Conservation (phyloP, 2,113 vertebrate species). For the Phylloscopus trochiloides region DNA sequence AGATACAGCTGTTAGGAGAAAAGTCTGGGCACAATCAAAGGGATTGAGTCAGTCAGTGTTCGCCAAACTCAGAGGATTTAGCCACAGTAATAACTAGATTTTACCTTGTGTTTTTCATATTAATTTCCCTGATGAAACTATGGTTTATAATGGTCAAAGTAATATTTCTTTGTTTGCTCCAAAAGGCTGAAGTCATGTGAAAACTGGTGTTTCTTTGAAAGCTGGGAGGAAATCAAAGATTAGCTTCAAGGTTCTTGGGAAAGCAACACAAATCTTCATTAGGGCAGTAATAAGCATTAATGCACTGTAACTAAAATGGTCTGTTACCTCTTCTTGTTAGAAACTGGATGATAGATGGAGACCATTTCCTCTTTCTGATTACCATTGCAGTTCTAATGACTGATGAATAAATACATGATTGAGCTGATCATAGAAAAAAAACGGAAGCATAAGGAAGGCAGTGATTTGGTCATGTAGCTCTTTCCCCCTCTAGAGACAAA, state of each 20-base stretch:
- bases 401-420: conserved; percentile 40
- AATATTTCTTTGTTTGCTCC: background rate
- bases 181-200: background rate
- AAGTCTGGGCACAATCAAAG: background rate
- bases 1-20: background rate
- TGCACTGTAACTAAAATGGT: conserved; percentile 68
- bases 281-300: conserved; percentile 68
- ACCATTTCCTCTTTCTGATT: conserved; percentile 60
- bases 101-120: background rate
- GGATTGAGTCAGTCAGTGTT: background rate
- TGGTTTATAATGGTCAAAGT: background rate
- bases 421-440: background rate
- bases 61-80: background rate
- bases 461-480: background rate
- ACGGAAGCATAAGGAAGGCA: conserved; percentile 32
- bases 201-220: conserved; percentile 43
- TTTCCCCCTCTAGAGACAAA: background rate
- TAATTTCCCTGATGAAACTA: conserved; percentile 5
- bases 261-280: conserved; percentile 73
- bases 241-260: conserved; percentile 54
- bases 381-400: conserved; percentile 51
- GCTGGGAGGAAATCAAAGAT: conserved; percentile 49
- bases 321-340: conserved; percentile 67
- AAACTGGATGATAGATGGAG: conserved; percentile 59
- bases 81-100: background rate